Percentiles rank a stretch among this genome's conserved stretches.
These are phyloP conservation scores for Ptiloglossa arizonensis DNA, from an alignment of 1,140 invertebrate species.

Conservation along the genomic window DNA sequence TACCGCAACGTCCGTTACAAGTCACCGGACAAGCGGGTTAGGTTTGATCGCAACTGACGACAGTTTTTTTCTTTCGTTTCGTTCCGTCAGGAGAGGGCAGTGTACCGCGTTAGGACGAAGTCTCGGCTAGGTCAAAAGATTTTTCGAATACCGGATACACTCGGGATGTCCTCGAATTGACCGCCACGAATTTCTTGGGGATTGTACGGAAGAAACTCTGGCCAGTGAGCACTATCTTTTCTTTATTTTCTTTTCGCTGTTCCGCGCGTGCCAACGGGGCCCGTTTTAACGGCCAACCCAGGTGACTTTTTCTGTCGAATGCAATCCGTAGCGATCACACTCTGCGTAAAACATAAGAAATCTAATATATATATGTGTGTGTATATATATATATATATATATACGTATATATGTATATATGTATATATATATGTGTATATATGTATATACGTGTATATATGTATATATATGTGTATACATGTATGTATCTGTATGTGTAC, in stretches of 20 bases:
- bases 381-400: no score
- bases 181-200: slow-evolving; percentile 40
- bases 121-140: slow-evolving; percentile 56
- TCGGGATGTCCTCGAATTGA: slow-evolving; percentile 48
- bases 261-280: slow-evolving; percentile 9
- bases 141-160: slow-evolving; percentile 51
- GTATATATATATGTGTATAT: background rate
- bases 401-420: background rate
- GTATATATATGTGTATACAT: background rate
- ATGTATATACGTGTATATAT: background rate
- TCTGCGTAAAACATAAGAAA: background rate
- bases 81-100: slow-evolving; percentile 44
- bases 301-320: slow-evolving; percentile 21
- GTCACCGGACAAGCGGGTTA: slow-evolving; percentile 24
- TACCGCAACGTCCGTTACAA: background rate
- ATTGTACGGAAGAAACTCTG: slow-evolving; percentile 43
- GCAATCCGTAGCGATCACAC: slow-evolving; percentile 7
- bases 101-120: slow-evolving; percentile 53
- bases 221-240: slow-evolving; percentile 58
- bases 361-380: no score
- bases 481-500: no score
- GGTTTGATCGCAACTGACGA: slow-evolving; percentile 41
- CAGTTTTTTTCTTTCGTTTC: slow-evolving; percentile 53
- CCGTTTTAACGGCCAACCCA: slow-evolving; percentile 9
- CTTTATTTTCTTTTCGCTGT: slow-evolving; percentile 54